Base-by-base conservation (phyloP, 2,113 vertebrate species). In the Heterochromis multidens region DNA sequence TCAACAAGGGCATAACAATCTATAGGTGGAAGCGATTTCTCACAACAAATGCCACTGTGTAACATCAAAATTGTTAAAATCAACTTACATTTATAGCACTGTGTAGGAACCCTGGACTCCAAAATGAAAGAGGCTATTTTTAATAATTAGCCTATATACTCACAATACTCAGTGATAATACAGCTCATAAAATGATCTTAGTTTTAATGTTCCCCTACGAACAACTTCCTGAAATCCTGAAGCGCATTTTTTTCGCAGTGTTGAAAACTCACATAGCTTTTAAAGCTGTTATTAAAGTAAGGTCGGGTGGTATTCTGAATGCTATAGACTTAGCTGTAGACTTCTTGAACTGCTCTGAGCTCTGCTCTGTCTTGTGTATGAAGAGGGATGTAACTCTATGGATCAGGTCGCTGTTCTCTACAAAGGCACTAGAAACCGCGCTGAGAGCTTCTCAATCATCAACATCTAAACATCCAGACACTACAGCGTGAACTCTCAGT, bases 381-480 rank as follows among this genome's bases (percentile, higher is more conserved):
- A 82, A 59, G 59, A 77, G 77, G 80, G 62, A 82, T 86, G 78
- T 6, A 77, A 61, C 62, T 52, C 49, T 70, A 61, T 82, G 86
- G 84, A 65, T 87, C 74, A 88, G 87, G 92, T 90, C 76, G 83
- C 79, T 84, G 90, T 93, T 93, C 90, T 92, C 91, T 90, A 92
- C 90, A 84, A 96, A 96, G 96, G 95, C 96, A 96, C 96, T 96
- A 89, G 88, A 94, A 93, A 94, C 91, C 88, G 58, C 87, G 88
- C 93, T 87, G 86, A 92, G 78, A 89, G 89, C 87, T 87, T 91
- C 83, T 86, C 46, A 7, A 43, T 90, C 80, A 70, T 52, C 37
- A 67, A 61, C 83, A 83, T 81, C 54, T 40, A 25, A 81, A 90
- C 67, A 88, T 79, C 84, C 19, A 46, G 56, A 88, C 85, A 83